Evolutionary conservation across 2,113 vertebrate species (phyloP), one percentile per base, ranked within the genome.

Genomic region (Edolisoma coerulescens): DNA sequence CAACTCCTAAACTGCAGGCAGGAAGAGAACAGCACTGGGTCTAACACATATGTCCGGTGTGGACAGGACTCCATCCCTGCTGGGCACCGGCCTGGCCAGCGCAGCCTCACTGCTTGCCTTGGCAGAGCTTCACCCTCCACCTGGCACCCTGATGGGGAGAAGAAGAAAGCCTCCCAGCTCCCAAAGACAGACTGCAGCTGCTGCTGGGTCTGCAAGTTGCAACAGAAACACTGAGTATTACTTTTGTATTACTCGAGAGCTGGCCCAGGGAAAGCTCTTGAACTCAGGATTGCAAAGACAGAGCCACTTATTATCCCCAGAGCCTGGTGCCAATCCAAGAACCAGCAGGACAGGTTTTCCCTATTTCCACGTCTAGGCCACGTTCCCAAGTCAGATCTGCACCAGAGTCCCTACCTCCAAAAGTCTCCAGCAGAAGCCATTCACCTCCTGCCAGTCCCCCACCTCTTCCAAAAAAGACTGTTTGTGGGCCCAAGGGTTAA

Each of bases 341-440:
- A 97, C 88, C 59, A 94, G 92, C 49, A 92, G 42, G 85, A 80
- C 90, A 77, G 89, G 91, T 93, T 95, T 95, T 41, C 49, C 13
- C n/a, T 63, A 90, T 56, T 96, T 82, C 86, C 65, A 73, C 0
- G 3, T 87, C 42, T 76, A 54, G 47, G 32, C 42, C 5, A 1
- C 37, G 65, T 39, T 45, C 41, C 37, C 0, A 1, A 27, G 69
- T 50, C 49, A 32, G 83, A 60, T 61, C 27, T 80, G 28, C 44
- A 77, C 39, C 41, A 28, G 17, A 83, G 19, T 68, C 19, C 37
- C 53, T 68, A 49, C n/a, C 41, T 92, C 70, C 27, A 45, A 78
- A 80, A 79, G 23, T 53, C 54, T 83, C 45, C 11, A 4, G 32
- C 32, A 88, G 61, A 90, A 90, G 50, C 20, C 30, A 37, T 60